Conservation (phyloP, 2,113 vertebrate genomes). For the Gadus macrocephalus region DNA sequence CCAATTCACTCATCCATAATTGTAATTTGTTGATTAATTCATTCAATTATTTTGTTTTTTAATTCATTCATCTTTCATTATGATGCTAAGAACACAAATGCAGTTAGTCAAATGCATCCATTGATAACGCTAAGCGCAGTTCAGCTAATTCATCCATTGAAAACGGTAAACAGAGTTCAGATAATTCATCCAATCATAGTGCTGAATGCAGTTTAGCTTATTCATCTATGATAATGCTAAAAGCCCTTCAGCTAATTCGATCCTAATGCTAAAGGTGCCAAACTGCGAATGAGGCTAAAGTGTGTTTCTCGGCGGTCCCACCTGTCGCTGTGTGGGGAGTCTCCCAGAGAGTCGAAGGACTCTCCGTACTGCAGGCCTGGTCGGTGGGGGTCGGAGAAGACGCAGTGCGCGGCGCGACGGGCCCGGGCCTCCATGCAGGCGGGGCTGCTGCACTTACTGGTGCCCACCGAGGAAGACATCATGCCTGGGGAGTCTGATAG, state of each 20-base stretch:
- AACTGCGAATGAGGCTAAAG: background rate
- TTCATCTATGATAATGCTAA: slow-evolving; percentile 15
- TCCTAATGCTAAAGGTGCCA: background rate
- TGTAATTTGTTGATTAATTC: too few species aligned
- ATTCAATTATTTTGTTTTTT: too few species aligned
- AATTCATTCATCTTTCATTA: too few species aligned
- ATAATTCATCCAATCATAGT: slow-evolving; percentile 38
- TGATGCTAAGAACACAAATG: too few species aligned
- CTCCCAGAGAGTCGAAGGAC: slow-evolving; percentile 90
- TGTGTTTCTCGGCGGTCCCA: slow-evolving; percentile 56
- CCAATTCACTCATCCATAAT: too few species aligned
- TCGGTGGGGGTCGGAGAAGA: slow-evolving; percentile 78
- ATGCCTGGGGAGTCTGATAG: slow-evolving; percentile 93
- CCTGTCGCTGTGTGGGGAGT: slow-evolving; percentile 98
- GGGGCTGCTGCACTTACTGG: slow-evolving; percentile 98
- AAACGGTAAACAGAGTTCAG: slow-evolving; percentile 8
- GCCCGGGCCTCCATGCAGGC: slow-evolving; percentile 89
- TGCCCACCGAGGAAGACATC: slow-evolving; percentile 93
- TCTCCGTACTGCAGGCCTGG: slow-evolving; percentile 81
- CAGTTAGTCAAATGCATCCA: slow-evolving; percentile 11
- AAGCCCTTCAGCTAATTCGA: background rate
- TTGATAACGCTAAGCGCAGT: slow-evolving; percentile 31
- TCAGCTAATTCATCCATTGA: slow-evolving; percentile 34
- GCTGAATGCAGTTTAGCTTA: background rate
- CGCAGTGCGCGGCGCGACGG: slow-evolving; percentile 82